Percentiles rank a stretch among this genome's conserved stretches.
Conservation (phyloP, 2,888 invertebrate species). For the Capitulum mitella region DNA sequence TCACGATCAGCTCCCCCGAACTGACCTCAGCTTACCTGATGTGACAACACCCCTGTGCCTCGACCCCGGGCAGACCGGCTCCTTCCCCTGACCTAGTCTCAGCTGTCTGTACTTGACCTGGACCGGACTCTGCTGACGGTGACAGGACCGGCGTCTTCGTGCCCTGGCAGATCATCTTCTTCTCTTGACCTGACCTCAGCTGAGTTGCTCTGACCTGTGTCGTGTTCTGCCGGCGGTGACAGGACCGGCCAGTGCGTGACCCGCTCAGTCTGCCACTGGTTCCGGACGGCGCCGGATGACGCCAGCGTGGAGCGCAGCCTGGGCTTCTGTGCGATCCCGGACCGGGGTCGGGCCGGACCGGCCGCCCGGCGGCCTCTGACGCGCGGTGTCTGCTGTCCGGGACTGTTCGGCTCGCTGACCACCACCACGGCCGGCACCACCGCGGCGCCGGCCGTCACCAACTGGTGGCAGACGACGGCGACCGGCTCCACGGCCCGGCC, state of each 20-base stretch:
- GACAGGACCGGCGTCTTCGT: too few species aligned
- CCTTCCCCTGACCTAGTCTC: too few species aligned
- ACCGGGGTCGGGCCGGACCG: not conserved
- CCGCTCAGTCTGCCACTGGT: not conserved
- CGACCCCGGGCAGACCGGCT: too few species aligned
- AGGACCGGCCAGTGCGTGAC: not conserved
- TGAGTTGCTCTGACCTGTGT: not conserved
- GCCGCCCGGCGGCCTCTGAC: not conserved
- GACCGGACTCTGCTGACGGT: too few species aligned
- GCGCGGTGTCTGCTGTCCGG: conserved; percentile 7
- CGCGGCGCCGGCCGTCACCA: not conserved
- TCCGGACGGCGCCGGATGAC: not conserved
- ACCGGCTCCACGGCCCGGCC: not conserved
- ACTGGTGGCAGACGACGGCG: not conserved
- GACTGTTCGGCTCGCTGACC: not conserved
- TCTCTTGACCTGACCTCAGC: not conserved
- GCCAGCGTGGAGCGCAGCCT: not conserved
- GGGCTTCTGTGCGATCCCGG: not conserved
- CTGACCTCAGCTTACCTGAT: too few species aligned
- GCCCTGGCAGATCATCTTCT: too few species aligned
- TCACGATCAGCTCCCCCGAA: too few species aligned
- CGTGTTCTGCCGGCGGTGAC: too few species aligned
- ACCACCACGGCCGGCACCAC: not conserved
- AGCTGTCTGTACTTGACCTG: too few species aligned
- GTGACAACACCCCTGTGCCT: too few species aligned